Base-by-base conservation (phyloP, 2,888 invertebrate genomes). In the Yponomeuta evonymella region DNA sequence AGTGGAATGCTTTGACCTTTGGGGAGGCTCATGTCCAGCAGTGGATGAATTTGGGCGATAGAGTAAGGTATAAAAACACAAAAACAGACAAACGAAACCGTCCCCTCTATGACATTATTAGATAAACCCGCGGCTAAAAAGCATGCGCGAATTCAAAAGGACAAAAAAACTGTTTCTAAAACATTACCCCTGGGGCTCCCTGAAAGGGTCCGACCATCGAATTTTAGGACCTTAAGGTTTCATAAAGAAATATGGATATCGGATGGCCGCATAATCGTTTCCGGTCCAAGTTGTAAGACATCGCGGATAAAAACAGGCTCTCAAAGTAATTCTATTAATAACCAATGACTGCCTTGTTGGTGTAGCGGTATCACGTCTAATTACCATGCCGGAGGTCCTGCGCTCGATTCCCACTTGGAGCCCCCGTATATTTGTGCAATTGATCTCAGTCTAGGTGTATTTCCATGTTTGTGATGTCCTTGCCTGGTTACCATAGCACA, bases 151-250 rank as follows among this genome's bases (percentile, higher is more conserved):
- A 78, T 76, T 75, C 80, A 78, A 78, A 76, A 78, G 78, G 79
- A 78, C 79, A 77, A 83, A 81, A 82, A 82, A 72, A 74, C 75
- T 77, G 76, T 78, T 78, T 77, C 77, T 74, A 76, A 79, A 80
- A 81, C 81, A 79, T 77, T 76, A 75, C 72, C 71, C 78, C 78
- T 43, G 72, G 70, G 71, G 36, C 43, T 33, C 48, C 71, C 69
- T 71, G 70, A 71, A 73, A 73, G 68, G 73, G 71, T 30, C 70
- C 65, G 48, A n/a, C 43, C 73, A 67, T 70, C 71, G 72, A 63
- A 69, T 72, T 70, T 73, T 71, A 73, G 73, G 72, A 70, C 73
- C 72, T 73, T 64, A 71, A 71, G 71, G 67, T 70, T 72, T 70
- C 69, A 71, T 70, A 71, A 71, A 69, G 67, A 72, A 72, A 73